Conservation (phyloP, 2,113 vertebrate genomes). For the Azemiops feae region DNA sequence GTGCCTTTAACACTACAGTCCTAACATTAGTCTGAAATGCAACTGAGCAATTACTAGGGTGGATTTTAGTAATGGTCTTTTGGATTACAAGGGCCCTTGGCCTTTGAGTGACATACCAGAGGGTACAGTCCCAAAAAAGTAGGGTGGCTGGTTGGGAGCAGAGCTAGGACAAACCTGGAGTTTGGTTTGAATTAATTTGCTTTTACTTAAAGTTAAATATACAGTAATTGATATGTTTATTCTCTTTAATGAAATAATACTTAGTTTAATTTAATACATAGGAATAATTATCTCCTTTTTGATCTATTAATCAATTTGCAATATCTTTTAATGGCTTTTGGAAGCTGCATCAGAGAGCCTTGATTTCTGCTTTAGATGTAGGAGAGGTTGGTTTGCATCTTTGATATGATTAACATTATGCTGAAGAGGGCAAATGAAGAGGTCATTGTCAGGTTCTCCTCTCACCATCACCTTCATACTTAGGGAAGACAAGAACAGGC, state of each 20-base stretch:
- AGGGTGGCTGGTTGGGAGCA: not conserved
- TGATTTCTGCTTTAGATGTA: not conserved
- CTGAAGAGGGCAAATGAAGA: not conserved
- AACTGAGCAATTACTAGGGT: not conserved
- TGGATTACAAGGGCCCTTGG: not conserved
- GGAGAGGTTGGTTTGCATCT: not conserved
- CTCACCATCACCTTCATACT: not conserved
- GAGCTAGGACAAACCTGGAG: not conserved
- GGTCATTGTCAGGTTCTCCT: not conserved
- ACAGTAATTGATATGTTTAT: not conserved
- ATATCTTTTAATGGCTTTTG: not conserved
- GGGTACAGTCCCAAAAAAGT: not conserved
- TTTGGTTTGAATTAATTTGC: not conserved
- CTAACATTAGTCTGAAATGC: not conserved
- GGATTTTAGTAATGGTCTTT: not conserved
- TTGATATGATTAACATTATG: not conserved
- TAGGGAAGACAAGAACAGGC: not conserved
- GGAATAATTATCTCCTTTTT: not conserved
- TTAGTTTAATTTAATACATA: not conserved
- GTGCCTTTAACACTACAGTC: not conserved
- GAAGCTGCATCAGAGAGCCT: not conserved
- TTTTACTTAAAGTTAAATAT: not conserved
- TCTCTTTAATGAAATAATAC: not conserved
- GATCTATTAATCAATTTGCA: not conserved
- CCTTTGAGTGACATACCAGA: not conserved